phyloP scores from a whole-genome alignment of 2,888 invertebrate species.

The Arrhopalites spinosus region DNA sequence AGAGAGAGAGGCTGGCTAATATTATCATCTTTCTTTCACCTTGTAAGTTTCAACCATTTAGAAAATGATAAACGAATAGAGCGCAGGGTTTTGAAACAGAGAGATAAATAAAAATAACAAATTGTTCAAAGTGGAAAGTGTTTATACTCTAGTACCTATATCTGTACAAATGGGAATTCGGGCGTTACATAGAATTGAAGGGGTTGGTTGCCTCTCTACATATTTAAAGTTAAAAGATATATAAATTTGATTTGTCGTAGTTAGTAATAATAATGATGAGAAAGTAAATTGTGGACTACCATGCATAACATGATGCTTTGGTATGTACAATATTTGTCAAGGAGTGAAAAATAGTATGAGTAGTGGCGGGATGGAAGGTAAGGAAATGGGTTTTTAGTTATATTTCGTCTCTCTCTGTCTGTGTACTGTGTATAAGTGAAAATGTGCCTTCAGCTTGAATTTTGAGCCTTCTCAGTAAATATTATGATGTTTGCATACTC shows the following conservation, averaged over 20 bases:
- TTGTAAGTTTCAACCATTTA: no score
- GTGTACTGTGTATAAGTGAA: not conserved
- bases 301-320: not conserved
- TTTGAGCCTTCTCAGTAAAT: slow-evolving; percentile 11
- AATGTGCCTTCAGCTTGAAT: not conserved
- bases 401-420: not conserved
- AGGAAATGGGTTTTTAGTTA: not conserved
- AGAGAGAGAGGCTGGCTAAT: not conserved
- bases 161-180: no score
- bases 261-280: not conserved
- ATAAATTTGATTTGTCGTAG: not conserved
- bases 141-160: no score
- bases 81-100: no score
- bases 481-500: slow-evolving; percentile 5
- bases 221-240: no score
- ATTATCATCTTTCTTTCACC: no score
- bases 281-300: not conserved
- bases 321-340: not conserved
- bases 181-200: no score
- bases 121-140: no score
- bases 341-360: not conserved
- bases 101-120: no score
- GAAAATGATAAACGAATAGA: no score
- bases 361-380: not conserved
- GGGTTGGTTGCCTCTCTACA: no score